Percentiles rank a stretch among this genome's conserved stretches.
phyloP scores from a whole-genome alignment of 2,888 invertebrate species.

The Drosophila meridiana region DNA sequence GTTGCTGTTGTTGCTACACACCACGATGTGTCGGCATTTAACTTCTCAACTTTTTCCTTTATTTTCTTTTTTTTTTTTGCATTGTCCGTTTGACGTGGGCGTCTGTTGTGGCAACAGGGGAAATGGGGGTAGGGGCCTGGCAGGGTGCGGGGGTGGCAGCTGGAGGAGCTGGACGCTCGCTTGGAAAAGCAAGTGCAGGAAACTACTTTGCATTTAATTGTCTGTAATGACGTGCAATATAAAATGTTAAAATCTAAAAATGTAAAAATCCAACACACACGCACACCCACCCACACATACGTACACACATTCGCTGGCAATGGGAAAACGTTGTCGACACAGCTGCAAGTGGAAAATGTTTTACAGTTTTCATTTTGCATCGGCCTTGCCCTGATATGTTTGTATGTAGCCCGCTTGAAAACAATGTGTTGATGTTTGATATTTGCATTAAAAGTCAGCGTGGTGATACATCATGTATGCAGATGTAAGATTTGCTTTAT shows the following conservation, averaged over 20 bases:
- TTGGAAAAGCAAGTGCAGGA: constrained; percentile 83
- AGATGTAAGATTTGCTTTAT: constrained; percentile 20
- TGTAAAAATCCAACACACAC: constrained; percentile 58
- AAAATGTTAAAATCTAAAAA: constrained; percentile 84
- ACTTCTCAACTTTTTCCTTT: constrained; percentile 77
- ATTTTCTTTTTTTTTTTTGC: constrained; percentile 50
- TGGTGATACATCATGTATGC: constrained; percentile 22
- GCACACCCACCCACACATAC: constrained; percentile 5
- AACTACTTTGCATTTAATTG: constrained; percentile 86
- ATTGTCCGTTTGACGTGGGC: constrained; percentile 64
- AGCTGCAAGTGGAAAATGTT: constrained; percentile 60
- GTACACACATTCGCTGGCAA: constrained; percentile 1
- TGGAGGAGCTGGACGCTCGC: constrained; percentile 54
- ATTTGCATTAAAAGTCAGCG: constrained; percentile 42
- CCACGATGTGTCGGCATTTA: constrained; percentile 79
- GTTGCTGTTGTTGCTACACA: constrained; percentile 64
- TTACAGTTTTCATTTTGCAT: constrained; percentile 60
- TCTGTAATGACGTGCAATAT: constrained; percentile 85
- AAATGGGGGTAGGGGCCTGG: not conserved
- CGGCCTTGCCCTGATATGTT: constrained; percentile 45
- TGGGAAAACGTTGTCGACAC: constrained; percentile 46
- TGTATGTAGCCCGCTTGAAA: constrained; percentile 12
- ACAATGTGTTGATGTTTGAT: constrained; percentile 35
- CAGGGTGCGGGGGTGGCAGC: constrained; percentile 3
- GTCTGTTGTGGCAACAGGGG: constrained; percentile 19